These are phyloP conservation scores for Eciton burchellii DNA, from an alignment of 1,140 invertebrate genomes.

Conservation along the genomic window DNA sequence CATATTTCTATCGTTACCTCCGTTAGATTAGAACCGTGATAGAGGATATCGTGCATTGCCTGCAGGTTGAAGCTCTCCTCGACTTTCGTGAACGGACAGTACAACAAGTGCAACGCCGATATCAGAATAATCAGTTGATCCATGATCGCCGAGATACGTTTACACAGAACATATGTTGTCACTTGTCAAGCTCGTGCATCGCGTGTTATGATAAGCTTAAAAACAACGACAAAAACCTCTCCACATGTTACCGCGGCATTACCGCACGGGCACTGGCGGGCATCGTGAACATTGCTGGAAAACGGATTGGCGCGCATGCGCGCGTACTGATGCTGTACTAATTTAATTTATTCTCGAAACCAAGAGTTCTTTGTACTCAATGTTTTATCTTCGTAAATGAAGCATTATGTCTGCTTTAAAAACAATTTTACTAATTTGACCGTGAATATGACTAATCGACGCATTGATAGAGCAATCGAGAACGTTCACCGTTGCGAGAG, in stretches of 20 bases:
- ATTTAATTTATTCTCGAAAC: not conserved
- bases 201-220: constrained; percentile 34
- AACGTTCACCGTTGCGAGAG: too few species aligned
- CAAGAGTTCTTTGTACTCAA: too few species aligned
- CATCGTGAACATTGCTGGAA: constrained; percentile 22
- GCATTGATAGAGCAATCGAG: too few species aligned
- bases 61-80: constrained; percentile 99
- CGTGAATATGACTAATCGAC: too few species aligned
- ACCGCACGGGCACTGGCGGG: not conserved
- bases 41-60: constrained; percentile 98
- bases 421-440: too few species aligned
- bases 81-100: constrained; percentile 99
- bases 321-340: too few species aligned
- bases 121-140: constrained; percentile 87
- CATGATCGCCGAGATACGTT: constrained; percentile 76
- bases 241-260: not conserved
- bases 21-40: constrained; percentile 93
- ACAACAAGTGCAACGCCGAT: constrained; percentile 91
- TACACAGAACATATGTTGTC: not conserved
- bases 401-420: too few species aligned
- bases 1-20: constrained; percentile 87
- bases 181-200: not conserved
- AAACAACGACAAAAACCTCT: not conserved
- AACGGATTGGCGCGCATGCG: constrained; percentile 20
- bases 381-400: too few species aligned